These are phyloP conservation scores for Telenomus remus DNA, from an alignment of 1,140 invertebrate species.

Conservation along the genomic window DNA sequence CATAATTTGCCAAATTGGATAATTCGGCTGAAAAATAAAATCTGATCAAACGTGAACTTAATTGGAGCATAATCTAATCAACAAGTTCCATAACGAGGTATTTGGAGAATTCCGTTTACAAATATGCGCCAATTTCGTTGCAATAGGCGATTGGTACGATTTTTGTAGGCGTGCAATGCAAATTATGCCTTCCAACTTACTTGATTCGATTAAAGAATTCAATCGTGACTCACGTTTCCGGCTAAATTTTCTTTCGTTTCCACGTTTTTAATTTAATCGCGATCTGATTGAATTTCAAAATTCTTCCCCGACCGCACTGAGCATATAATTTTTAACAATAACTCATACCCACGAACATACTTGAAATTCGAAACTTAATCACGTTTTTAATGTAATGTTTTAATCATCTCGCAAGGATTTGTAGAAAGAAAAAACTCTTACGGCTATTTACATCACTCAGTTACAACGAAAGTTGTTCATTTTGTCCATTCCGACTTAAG, in stretches of 20 bases:
- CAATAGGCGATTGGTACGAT: constrained; percentile 13
- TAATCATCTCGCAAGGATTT: no score
- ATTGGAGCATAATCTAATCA: constrained; percentile 1
- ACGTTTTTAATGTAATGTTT: no score
- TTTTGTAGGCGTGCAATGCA: constrained; percentile 11
- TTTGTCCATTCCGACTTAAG: no score
- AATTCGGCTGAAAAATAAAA: background rate
- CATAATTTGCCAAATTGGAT: no score
- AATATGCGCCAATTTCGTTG: constrained; percentile 20
- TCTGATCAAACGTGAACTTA: background rate
- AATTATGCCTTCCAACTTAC: constrained; percentile 13
- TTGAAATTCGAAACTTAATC: no score
- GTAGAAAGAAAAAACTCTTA: no score
- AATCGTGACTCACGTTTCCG: constrained; percentile 25
- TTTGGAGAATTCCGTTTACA: constrained; percentile 1
- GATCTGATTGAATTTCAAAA: no score
- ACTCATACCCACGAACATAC: no score
- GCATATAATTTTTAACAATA: no score
- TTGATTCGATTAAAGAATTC: constrained; percentile 19
- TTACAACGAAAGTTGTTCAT: no score
- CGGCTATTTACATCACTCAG: no score
- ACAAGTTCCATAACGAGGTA: background rate
- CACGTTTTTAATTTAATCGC: background rate
- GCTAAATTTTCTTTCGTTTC: constrained; percentile 10
- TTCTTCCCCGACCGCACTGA: no score